These are phyloP conservation scores for Anoncus sp. DNA, from an alignment of 2,888 invertebrate genomes.

Conservation along the genomic window DNA sequence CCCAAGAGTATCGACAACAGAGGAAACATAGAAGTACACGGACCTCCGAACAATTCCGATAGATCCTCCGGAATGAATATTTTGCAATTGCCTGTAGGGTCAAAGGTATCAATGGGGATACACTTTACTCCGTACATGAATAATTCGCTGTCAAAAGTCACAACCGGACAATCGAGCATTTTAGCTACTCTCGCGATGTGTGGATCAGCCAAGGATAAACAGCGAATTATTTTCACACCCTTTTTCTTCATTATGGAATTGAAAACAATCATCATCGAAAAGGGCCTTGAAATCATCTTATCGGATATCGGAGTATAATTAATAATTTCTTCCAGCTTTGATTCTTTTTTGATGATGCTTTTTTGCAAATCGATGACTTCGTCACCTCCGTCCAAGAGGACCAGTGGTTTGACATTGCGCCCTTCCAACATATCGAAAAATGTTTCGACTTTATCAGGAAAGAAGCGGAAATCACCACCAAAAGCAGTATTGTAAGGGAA, in stretches of 20 bases:
- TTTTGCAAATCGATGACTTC: slow-evolving; percentile 89
- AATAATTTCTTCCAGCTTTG: slow-evolving; percentile 86
- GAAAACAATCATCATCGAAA: slow-evolving; percentile 90
- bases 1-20: slow-evolving; percentile 93
- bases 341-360: slow-evolving; percentile 87
- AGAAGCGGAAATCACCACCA: not conserved
- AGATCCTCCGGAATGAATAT: slow-evolving; percentile 90
- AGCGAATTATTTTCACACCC: slow-evolving; percentile 88
- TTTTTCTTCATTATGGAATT: slow-evolving; percentile 88
- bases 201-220: slow-evolving; percentile 95
- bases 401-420: slow-evolving; percentile 89
- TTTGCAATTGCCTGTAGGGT: slow-evolving; percentile 88
- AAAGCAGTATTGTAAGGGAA: no score
- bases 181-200: slow-evolving; percentile 93
- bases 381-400: slow-evolving; percentile 92
- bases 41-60: slow-evolving; percentile 87
- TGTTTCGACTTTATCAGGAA: not conserved
- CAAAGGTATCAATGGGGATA: slow-evolving; percentile 90
- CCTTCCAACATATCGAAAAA: slow-evolving; percentile 85
- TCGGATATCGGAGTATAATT: slow-evolving; percentile 75
- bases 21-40: slow-evolving; percentile 89
- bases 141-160: slow-evolving; percentile 98
- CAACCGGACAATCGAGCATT: slow-evolving; percentile 91
- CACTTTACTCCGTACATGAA: slow-evolving; percentile 94
- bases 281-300: slow-evolving; percentile 86